Evolutionary conservation across 2,113 vertebrate species (phyloP), one percentile per base, ranked within the genome.

Genomic region (Pteruthius melanotis): DNA sequence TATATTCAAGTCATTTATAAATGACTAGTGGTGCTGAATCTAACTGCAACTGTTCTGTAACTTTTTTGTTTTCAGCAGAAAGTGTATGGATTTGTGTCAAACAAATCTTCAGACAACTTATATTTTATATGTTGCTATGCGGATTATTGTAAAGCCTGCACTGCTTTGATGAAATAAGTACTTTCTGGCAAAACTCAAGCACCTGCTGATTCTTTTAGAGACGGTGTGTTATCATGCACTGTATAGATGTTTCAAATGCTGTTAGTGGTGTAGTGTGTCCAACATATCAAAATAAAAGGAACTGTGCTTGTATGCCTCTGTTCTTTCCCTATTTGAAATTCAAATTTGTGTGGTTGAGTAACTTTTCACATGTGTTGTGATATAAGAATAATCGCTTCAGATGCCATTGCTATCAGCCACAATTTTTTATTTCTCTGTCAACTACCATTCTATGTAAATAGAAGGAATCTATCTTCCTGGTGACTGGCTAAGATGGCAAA

Each of bases 321-420:
- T 74, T 75, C 23, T 87, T 89, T 71, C 15, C 28, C 20, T 60
- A 2, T 68, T 87, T 83, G 72, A 84, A 89, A 95, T 75, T 78
- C 57, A 59, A 24, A 60, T 91, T 63, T 78, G 2, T 68, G 13
- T 77, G 52, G 52, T 87, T 95, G 45, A 89, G 13, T 91, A 82
- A 89, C 57, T 96, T 90, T 60, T 94, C 69, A 40, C 57, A 69
- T 83, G 81, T 95, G 77, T 35, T 89, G 28, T 69, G 72, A 66
- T 44, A 56, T 53, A 72, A 86, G 69, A 83, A 83, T 33, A 90
- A 42, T 56, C 45, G 44, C 64, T 92, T 93, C 56, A 70, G 28
- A 35, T 93, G 79, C 23, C n/a, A 9, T 61, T 88, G 56, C 42
- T 88, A 15, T 76, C 42, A 87, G 64, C 80, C 91, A 70, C 61